A percentile compares a stretch with the other conserved stretches of the same genome.
These are phyloP conservation scores for Poecilia wingei DNA, from an alignment of 2,797 vertebrate species.

Conservation along the genomic window DNA sequence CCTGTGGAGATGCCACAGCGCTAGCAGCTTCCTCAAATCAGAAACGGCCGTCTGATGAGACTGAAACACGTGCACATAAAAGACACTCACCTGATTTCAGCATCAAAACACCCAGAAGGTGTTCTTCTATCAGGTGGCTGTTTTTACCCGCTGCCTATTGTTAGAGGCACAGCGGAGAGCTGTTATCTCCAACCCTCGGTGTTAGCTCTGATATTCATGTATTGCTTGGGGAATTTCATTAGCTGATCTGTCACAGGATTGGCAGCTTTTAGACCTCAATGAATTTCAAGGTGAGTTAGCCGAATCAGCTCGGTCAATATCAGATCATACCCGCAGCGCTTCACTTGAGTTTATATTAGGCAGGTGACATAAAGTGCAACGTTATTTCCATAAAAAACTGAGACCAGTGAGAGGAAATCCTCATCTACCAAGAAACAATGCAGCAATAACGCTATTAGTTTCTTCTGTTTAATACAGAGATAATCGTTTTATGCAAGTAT, in stretches of 20 bases:
- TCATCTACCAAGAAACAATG: slow-evolving; percentile 56
- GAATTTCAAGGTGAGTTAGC: slow-evolving; percentile 39
- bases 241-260: slow-evolving; percentile 25
- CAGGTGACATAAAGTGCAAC: slow-evolving; percentile 35
- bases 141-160: slow-evolving; percentile 29
- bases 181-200: background rate
- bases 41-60: slow-evolving; percentile 60
- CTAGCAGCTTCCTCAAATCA: slow-evolving; percentile 60
- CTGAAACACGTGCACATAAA: slow-evolving; percentile 36
- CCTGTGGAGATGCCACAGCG: slow-evolving; percentile 57
- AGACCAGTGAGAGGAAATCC: slow-evolving; percentile 53
- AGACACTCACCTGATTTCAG: slow-evolving; percentile 37
- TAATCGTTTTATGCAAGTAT: slow-evolving; percentile 22
- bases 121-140: slow-evolving; percentile 35
- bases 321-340: slow-evolving; percentile 24
- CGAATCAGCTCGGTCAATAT: slow-evolving; percentile 44
- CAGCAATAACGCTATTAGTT: slow-evolving; percentile 38
- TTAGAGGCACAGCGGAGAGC: slow-evolving; percentile 9
- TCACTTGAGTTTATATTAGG: slow-evolving; percentile 36
- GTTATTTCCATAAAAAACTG: slow-evolving; percentile 58
- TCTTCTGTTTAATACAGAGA: slow-evolving; percentile 41
- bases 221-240: slow-evolving; percentile 26
- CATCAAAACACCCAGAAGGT: slow-evolving; percentile 48
- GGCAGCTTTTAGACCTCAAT: slow-evolving; percentile 33
- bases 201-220: slow-evolving; percentile 18